Evolutionary conservation across 2,113 vertebrate species (phyloP).

Genomic region (Eclectus roratus): DNA sequence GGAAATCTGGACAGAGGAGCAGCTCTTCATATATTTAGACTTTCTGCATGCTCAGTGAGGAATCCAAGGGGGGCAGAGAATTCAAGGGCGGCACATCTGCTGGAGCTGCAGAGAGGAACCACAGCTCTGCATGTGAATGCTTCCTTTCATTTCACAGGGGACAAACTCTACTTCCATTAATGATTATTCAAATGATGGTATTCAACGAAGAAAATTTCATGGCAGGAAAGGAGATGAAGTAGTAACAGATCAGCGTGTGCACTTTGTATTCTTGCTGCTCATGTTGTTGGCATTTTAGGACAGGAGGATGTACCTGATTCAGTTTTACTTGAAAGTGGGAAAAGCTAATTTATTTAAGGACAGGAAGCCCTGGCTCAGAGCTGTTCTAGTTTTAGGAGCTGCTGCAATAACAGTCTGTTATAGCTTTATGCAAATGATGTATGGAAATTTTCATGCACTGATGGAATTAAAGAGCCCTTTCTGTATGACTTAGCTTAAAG

Average conservation of each 20-base stretch:
- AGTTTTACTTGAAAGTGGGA: neutral
- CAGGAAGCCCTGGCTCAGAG: neutral
- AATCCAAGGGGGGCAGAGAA: neutral
- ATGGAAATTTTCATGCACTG: neutral
- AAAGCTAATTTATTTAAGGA: neutral
- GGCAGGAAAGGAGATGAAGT: neutral
- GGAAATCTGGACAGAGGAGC: neutral
- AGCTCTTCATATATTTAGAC: neutral
- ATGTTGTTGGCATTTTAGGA: neutral
- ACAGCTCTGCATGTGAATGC: neutral
- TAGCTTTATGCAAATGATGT: neutral
- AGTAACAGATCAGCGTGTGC: neutral
- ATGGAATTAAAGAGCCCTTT: neutral
- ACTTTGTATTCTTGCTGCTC: neutral
- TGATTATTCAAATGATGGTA: neutral
- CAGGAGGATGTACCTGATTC: neutral
- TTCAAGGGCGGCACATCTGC: neutral
- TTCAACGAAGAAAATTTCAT: neutral
- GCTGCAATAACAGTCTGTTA: neutral
- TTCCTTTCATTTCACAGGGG: neutral
- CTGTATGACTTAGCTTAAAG: neutral
- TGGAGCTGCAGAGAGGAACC: neutral
- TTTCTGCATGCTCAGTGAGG: neutral
- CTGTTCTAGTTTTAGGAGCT: neutral
- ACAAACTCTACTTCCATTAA: neutral